phyloP scores from a whole-genome alignment of 2,113 vertebrate species.

The Lycocorax pyrrhopterus region DNA sequence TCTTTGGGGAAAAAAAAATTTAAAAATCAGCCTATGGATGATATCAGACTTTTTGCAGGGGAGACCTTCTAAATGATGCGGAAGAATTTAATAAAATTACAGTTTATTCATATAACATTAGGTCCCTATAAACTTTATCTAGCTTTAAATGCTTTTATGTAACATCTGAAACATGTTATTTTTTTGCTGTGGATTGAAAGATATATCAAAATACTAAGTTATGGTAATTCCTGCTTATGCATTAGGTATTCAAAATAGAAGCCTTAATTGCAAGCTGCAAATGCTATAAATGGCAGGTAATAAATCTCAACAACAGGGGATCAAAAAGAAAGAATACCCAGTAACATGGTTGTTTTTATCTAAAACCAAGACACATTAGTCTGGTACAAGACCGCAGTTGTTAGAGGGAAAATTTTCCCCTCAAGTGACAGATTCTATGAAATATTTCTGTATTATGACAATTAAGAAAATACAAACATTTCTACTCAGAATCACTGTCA shows the following conservation, averaged over 20 bases:
- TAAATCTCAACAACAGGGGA: neutral
- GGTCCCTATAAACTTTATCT: neutral
- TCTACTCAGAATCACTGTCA: neutral
- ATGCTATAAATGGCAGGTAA: conserved; percentile 10
- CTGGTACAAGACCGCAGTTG: neutral
- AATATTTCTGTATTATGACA: neutral
- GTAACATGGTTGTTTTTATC: neutral
- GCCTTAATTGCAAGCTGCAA: conserved; percentile 42
- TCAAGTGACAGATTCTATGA: neutral
- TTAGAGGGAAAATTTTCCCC: neutral
- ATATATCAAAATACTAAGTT: neutral
- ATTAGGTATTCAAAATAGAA: conserved; percentile 51
- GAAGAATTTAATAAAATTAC: neutral
- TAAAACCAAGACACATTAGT: neutral
- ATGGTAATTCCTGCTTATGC: conserved; percentile 9
- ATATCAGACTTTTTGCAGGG: neutral
- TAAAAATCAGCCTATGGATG: neutral
- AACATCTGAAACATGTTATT: neutral
- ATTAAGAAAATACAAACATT: neutral
- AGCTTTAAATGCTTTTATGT: neutral
- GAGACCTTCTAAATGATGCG: neutral
- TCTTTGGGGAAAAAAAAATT: neutral
- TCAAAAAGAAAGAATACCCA: conserved; percentile 17
- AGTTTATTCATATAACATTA: neutral
- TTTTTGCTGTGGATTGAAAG: neutral